Evolutionary conservation across 2,888 invertebrate species (phyloP), one percentile per base, ranked within the genome.

Genomic region (Lycophotia porphyrea): DNA sequence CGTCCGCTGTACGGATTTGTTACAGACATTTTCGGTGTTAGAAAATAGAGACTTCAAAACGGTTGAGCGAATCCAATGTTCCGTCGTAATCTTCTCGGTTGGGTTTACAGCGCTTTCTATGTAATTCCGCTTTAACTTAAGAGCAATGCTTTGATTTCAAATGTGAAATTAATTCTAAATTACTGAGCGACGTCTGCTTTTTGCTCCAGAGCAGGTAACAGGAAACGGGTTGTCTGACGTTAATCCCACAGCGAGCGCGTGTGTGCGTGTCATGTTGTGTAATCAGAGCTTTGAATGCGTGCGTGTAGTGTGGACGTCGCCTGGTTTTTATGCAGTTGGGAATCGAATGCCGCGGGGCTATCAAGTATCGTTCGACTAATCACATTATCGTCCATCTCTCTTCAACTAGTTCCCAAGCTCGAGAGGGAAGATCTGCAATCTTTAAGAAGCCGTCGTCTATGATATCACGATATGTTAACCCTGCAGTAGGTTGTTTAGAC

Each of bases 221-320:
- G 95, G 95, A 95, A 96, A 96, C 95, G 94, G 94, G 96, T 95
- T 95, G 95, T 92, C 93, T 93, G 94, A 93, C 92, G 93, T 93
- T 95, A 95, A 95, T 95, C 95, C 93, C 93, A 91, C 88, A 89
- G 81, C 80, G 69, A 78, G 84, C 85, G 91, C 80, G 87, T 92
- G 92, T 93, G 93, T 92, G 92, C 90, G 92, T 92, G 89, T 85
- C 82, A 82, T 88, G 92, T 91, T 92, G 91, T 92, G 92, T 94
- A 93, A 94, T 94, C 92, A 92, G 85, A 92, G 90, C 90, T 90
- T 88, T 90, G 91, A 90, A 89, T 92, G 92, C 90, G 90, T 91
- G 91, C 90, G 92, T 88, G 88, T 92, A 88, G 88, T 87, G 88
- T 92, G 90, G 90, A 91, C 93, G 91, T 93, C 93, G 92, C 91